Conservation (phyloP, 2,888 invertebrate genomes). For the Malthinus flaveolus region DNA sequence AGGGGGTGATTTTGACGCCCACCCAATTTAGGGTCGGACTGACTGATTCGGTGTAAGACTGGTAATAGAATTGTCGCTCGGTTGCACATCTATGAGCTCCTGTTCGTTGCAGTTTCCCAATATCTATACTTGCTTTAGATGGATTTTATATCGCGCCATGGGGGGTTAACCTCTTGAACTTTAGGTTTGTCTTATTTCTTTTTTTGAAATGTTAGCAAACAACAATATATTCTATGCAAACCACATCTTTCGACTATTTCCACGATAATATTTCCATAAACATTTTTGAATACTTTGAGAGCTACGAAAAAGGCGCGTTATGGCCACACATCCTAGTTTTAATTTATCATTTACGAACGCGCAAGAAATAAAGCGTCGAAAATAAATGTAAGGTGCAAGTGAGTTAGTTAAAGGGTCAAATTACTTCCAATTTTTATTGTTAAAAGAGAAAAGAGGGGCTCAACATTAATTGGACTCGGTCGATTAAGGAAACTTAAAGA, state of each 20-base stretch:
- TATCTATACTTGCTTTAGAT: constrained; percentile 32
- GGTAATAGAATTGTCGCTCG: constrained; percentile 42
- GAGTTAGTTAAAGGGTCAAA: neutral
- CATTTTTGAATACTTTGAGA: no score
- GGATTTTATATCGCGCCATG: constrained; percentile 32
- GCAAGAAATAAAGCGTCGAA: neutral
- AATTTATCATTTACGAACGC: constrained; percentile 8
- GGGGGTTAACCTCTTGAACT: constrained; percentile 17
- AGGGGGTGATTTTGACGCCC: constrained; percentile 26
- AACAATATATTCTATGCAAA: constrained; percentile 21
- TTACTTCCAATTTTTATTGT: neutral
- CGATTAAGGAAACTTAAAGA: no score
- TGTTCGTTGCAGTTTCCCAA: constrained; percentile 32
- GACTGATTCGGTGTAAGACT: constrained; percentile 37
- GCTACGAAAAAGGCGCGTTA: no score
- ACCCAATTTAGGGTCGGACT: constrained; percentile 32
- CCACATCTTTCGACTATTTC: constrained; percentile 10
- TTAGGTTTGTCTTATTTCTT: constrained; percentile 18
- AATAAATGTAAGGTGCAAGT: neutral
- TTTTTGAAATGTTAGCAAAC: constrained; percentile 10
- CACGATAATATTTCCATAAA: no score
- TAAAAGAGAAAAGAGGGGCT: neutral
- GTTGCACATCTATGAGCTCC: constrained; percentile 35
- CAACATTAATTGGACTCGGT: no score
- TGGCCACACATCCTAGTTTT: no score